Conservation (phyloP, 2,888 invertebrate genomes). For the Criorhina ranunculi region DNA sequence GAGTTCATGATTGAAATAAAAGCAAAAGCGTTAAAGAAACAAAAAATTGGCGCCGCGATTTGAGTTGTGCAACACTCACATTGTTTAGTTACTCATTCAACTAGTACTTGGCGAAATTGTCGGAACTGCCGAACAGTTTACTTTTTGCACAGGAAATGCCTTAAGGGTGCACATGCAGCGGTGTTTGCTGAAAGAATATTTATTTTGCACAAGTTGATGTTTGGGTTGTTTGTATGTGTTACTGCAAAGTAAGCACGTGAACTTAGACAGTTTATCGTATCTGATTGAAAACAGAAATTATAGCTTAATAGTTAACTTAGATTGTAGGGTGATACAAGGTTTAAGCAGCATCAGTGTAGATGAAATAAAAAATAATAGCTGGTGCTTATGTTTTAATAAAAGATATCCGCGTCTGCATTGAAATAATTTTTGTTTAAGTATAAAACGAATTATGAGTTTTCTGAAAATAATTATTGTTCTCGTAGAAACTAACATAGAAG, state of each 20-base stretch:
- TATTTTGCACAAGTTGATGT: not conserved
- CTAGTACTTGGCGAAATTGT: not conserved
- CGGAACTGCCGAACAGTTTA: not conserved
- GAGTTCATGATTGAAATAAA: not conserved
- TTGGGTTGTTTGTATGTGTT: not conserved
- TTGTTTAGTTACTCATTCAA: not conserved
- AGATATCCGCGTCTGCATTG: conserved; percentile 23
- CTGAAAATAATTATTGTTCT: conserved; percentile 16
- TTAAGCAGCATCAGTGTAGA: no score
- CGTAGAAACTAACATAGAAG: conserved; percentile 30
- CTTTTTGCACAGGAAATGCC: conserved; percentile 8
- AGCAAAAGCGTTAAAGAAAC: not conserved
- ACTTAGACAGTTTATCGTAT: no score
- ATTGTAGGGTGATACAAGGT: conserved; percentile 35
- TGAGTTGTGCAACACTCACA: not conserved
- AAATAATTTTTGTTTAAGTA: conserved; percentile 19
- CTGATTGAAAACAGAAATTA: no score
- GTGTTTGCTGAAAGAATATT: not conserved
- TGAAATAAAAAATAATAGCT: no score
- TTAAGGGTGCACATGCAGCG: not conserved
- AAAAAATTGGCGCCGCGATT: conserved; percentile 4
- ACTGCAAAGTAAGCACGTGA: no score
- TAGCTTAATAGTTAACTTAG: not conserved
- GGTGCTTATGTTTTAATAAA: no score
- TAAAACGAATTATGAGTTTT: conserved; percentile 5